phyloP scores from a whole-genome alignment of 2,888 invertebrate genomes.

The Cremastinae sp. region DNA sequence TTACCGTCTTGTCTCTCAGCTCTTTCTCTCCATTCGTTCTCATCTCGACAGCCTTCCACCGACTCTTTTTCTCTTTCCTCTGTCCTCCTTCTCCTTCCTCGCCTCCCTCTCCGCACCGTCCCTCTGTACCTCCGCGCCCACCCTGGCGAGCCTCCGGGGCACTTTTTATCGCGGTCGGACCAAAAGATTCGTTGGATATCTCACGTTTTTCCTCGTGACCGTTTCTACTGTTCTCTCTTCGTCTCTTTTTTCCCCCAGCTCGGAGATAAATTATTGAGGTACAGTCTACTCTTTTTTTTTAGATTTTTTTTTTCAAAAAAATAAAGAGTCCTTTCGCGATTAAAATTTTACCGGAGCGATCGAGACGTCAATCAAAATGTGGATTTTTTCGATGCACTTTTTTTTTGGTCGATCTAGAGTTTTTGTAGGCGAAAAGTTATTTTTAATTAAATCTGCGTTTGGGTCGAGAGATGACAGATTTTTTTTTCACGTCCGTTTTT shows the following conservation, averaged over 20 bases:
- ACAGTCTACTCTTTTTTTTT: slow-evolving; percentile 6
- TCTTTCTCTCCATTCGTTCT: slow-evolving; percentile 44
- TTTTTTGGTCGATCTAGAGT: no score
- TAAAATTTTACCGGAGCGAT: no score
- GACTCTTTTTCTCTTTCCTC: slow-evolving; percentile 36
- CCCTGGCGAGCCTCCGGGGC: slow-evolving; percentile 67
- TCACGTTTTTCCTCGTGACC: slow-evolving; percentile 44
- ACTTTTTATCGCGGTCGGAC: slow-evolving; percentile 73
- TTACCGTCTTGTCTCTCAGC: slow-evolving; percentile 44
- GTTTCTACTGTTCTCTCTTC: slow-evolving; percentile 23
- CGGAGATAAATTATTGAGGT: slow-evolving; percentile 17
- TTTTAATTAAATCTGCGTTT: no score
- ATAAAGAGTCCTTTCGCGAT: not conserved
- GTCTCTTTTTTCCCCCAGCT: not conserved
- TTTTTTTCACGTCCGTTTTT: no score
- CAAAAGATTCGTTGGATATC: slow-evolving; percentile 72
- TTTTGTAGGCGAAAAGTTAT: no score
- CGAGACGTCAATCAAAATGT: no score
- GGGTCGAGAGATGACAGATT: no score
- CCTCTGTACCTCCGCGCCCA: slow-evolving; percentile 67
- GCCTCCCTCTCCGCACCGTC: slow-evolving; percentile 67
- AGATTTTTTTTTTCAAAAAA: not conserved
- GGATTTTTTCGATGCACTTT: no score
- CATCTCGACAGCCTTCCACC: slow-evolving; percentile 63
- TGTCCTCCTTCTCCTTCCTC: slow-evolving; percentile 59